phyloP scores from a whole-genome alignment of 2,888 invertebrate species.

The Podotricha telesiphe region DNA sequence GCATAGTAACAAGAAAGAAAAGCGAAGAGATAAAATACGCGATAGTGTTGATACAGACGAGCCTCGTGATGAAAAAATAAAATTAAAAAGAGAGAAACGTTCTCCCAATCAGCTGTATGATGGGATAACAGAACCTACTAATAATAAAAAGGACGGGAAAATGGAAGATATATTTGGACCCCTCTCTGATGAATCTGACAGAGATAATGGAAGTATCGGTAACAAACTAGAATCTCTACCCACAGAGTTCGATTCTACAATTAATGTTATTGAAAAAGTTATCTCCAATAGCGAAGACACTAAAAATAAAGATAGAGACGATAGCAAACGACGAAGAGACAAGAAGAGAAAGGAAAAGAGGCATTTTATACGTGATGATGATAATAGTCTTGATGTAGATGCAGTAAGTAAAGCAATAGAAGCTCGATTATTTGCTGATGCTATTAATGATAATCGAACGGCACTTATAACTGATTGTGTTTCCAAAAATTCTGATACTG shows the following conservation, averaged over 20 bases:
- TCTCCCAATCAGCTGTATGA: conserved; percentile 59
- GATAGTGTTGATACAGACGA: conserved; percentile 78
- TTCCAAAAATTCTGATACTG: conserved; percentile 71
- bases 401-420: conserved; percentile 92
- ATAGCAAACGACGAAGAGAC: conserved; percentile 84
- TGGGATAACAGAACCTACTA: conserved; percentile 55
- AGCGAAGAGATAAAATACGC: conserved; percentile 83
- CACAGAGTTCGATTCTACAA: conserved; percentile 56
- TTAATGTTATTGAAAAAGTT: conserved; percentile 49
- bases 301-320: conserved; percentile 77
- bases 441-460: conserved; percentile 73
- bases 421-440: conserved; percentile 89
- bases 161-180: conserved; percentile 96
- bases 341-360: conserved; percentile 86
- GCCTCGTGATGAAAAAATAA: conserved; percentile 80
- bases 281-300: conserved; percentile 53
- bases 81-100: conserved; percentile 84
- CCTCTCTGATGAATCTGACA: conserved; percentile 88
- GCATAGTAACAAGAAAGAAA: conserved; percentile 83
- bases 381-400: conserved; percentile 91
- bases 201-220: conserved; percentile 52
- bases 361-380: conserved; percentile 85
- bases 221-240: conserved; percentile 53
- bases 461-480: conserved; percentile 54
- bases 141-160: conserved; percentile 87